Conservation (phyloP, 64 coral and sea anemone species). For the Acropora yongei region DNA sequence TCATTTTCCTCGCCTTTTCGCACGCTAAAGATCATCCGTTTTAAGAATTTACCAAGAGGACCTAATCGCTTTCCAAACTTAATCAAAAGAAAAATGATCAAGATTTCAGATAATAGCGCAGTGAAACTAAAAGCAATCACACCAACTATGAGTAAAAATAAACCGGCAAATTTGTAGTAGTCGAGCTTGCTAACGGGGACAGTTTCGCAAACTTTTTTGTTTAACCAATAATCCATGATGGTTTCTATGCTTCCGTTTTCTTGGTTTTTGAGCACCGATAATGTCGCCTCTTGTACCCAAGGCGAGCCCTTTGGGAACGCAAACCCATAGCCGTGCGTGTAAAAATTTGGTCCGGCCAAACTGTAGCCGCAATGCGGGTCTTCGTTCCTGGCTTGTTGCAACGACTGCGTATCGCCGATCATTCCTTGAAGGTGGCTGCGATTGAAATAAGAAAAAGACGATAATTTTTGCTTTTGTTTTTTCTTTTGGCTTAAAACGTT, state of each 20-base stretch:
- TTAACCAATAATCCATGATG: slow-evolving; percentile 51
- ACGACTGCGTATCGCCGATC: slow-evolving; percentile 46
- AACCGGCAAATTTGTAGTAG: slow-evolving; percentile 31
- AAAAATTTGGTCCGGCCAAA: slow-evolving; percentile 45
- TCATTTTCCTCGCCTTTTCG: slow-evolving; percentile 43
- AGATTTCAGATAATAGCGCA: slow-evolving; percentile 25
- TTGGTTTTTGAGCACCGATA: slow-evolving; percentile 66
- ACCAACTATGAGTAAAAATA: slow-evolving; percentile 35
- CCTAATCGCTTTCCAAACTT: slow-evolving; percentile 45
- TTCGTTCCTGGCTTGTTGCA: slow-evolving; percentile 42
- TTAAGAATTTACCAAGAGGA: slow-evolving; percentile 1
- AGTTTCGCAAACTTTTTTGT: neutral
- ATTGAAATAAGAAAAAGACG: neutral
- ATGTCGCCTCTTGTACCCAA: slow-evolving; percentile 39
- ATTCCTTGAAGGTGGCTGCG: slow-evolving; percentile 48
- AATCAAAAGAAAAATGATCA: slow-evolving; percentile 49
- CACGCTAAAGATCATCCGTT: slow-evolving; percentile 42
- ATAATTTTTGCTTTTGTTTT: neutral
- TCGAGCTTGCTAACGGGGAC: neutral
- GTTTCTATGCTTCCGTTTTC: slow-evolving; percentile 62
- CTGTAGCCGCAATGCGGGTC: slow-evolving; percentile 33
- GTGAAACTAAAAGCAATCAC: slow-evolving; percentile 38
- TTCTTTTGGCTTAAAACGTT: too few relatives aligned
- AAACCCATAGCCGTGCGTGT: slow-evolving; percentile 48
- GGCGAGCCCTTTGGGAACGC: slow-evolving; percentile 47